phyloP scores from a whole-genome alignment of 2,797 vertebrate species.

The Trachurus trachurus region DNA sequence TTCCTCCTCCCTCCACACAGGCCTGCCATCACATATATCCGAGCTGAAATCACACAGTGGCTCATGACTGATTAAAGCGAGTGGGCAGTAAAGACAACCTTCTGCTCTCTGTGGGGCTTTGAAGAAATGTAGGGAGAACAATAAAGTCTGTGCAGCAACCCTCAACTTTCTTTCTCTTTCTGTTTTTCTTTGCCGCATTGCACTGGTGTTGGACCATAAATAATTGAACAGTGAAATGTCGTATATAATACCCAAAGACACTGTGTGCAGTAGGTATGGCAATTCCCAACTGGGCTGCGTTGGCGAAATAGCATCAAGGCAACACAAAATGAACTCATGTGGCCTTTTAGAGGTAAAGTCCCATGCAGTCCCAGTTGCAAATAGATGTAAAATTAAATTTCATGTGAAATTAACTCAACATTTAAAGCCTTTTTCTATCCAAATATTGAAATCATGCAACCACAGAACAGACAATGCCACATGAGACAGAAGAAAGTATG shows the following conservation, averaged over 20 bases:
- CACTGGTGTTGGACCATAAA: conserved; percentile 55
- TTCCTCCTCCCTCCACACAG: background rate
- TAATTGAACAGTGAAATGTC: conserved; percentile 61
- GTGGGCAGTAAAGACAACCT: conserved; percentile 13
- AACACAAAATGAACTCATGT: conserved; percentile 12
- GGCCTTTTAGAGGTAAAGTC: background rate
- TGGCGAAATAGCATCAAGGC: conserved; percentile 31
- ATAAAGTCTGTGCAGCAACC: conserved; percentile 4
- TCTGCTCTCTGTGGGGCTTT: conserved; percentile 17
- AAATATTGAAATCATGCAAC: background rate
- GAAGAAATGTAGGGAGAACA: conserved; percentile 7
- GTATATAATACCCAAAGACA: conserved; percentile 42
- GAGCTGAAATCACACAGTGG: background rate
- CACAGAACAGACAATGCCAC: background rate
- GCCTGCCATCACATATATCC: conserved; percentile 5
- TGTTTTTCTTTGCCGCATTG: conserved; percentile 46
- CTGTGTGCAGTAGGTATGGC: conserved; percentile 58
- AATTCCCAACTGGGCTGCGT: conserved; percentile 37
- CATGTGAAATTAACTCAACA: background rate
- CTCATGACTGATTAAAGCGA: conserved; percentile 2
- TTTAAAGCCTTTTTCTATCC: background rate
- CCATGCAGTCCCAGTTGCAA: background rate
- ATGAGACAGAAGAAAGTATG: conserved; percentile 10
- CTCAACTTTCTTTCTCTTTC: conserved; percentile 30
- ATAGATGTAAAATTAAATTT: background rate